Evolutionary conservation across 2,888 invertebrate genomes (phyloP).

Genomic region (Thecophora atra): DNA sequence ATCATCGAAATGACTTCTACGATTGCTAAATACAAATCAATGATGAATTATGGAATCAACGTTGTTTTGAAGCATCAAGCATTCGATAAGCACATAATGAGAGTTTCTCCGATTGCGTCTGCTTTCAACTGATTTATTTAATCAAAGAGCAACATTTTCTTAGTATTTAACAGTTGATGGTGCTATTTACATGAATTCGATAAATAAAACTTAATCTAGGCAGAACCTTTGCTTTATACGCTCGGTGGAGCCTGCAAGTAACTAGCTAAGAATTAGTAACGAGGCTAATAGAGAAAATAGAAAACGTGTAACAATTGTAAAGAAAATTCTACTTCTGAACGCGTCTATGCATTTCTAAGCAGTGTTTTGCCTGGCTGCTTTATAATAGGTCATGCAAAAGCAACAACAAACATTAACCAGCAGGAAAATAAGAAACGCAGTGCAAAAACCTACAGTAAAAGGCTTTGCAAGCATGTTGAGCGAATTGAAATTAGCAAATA

Average conservation of each 20-base stretch:
- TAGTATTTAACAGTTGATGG: too few relatives aligned
- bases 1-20: too few relatives aligned
- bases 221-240: background rate
- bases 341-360: conserved; percentile 20
- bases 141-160: background rate
- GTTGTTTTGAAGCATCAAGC: too few relatives aligned
- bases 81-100: conserved; percentile 2
- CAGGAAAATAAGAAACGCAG: background rate
- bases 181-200: too few relatives aligned
- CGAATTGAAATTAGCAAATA: background rate
- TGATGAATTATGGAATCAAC: too few relatives aligned
- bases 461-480: background rate
- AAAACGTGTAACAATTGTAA: conserved; percentile 13
- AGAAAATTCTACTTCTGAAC: conserved; percentile 22
- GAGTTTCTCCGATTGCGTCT: background rate
- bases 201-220: background rate
- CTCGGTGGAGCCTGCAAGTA: background rate
- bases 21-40: too few relatives aligned
- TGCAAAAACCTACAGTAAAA: background rate
- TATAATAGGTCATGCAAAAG: background rate
- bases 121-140: background rate
- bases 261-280: background rate
- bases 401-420: background rate
- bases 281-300: background rate
- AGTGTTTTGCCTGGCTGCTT: background rate